phyloP scores from a whole-genome alignment of 2,113 vertebrate genomes.

The Neotoma lepida region DNA sequence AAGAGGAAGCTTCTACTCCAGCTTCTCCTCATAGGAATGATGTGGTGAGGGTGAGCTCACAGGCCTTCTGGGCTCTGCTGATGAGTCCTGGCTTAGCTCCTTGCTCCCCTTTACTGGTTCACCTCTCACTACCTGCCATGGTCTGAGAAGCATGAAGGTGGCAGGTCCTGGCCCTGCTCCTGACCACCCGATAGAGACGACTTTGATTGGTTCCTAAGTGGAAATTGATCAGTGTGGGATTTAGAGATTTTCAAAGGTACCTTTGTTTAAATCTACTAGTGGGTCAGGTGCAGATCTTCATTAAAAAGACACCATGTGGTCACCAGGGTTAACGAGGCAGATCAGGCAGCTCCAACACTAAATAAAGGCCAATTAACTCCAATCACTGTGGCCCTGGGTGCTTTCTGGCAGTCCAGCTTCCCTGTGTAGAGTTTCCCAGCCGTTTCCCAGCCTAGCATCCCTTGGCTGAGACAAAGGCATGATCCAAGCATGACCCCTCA shows the following conservation, averaged over 20 bases:
- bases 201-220: conserved; percentile 31
- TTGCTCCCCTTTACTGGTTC: too few species aligned
- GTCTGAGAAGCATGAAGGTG: background rate
- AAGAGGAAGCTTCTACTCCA: accelerated
- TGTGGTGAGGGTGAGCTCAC: background rate
- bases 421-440: background rate
- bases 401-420: background rate
- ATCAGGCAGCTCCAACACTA: conserved; percentile 4
- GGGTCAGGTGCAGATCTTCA: background rate
- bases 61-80: accelerated
- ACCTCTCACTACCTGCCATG: background rate
- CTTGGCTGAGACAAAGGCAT: too few species aligned
- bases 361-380: conserved; percentile 29
- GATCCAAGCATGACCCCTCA: too few species aligned
- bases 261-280: conserved; percentile 40
- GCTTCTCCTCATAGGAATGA: accelerated
- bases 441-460: background rate
- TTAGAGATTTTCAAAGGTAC: conserved; percentile 38
- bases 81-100: background rate
- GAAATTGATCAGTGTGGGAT: conserved; percentile 57
- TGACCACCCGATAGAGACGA: background rate
- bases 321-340: conserved; percentile 11
- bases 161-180: background rate
- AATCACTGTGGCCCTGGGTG: background rate
- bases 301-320: background rate